Evolutionary conservation across 2,888 invertebrate genomes (phyloP), one percentile per base, ranked within the genome.

Genomic region (Nineta flava): DNA sequence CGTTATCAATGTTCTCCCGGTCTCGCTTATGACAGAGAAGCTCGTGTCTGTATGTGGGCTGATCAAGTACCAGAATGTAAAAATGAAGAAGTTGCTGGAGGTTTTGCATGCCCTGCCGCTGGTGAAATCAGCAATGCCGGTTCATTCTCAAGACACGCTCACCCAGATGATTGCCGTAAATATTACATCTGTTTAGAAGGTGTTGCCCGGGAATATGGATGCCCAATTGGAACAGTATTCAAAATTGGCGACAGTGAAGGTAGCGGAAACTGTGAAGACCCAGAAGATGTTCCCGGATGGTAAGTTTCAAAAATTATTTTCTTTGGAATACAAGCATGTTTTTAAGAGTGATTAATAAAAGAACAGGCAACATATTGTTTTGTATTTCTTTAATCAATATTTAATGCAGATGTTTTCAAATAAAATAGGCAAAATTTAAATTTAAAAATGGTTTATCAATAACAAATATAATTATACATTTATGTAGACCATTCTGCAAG

Each of bases 251-350:
- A 87, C 62, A 71, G 82, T 61, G 91, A 92, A 59, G 92, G 90
- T 61, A 83, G 85, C 59, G 91, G 92, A 57, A 88, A 88, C 75
- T 94, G 93, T 70, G 87, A 90, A 70, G 92, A 92, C 65, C 93
- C 93, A 57, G 91, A 91, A 73, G 90, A 91, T 67, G 93, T 93
- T 74, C 87, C 86, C 69, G 93, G 92, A 79, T 93, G 92, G 91
- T 90, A 70, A 85, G 87, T 76, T 52, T 1, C 32, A 15, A 47
- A 48, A 55, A 52, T 51, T 60, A 58, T 61, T 60, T 58, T 62
- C 62, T 61, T 21, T 44, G 19, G 26, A 26, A 26, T 26, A 26
- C 26, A n/a, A 17, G 44, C 19, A 12, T 17, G 9, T 43, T 6
- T 43, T 43, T 17, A 15, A 17, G 7, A 15, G n/a, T 26, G 26